These are phyloP conservation scores for Cynopterus brachyotis DNA, from an alignment of 2,113 vertebrate species.

Conservation along the genomic window DNA sequence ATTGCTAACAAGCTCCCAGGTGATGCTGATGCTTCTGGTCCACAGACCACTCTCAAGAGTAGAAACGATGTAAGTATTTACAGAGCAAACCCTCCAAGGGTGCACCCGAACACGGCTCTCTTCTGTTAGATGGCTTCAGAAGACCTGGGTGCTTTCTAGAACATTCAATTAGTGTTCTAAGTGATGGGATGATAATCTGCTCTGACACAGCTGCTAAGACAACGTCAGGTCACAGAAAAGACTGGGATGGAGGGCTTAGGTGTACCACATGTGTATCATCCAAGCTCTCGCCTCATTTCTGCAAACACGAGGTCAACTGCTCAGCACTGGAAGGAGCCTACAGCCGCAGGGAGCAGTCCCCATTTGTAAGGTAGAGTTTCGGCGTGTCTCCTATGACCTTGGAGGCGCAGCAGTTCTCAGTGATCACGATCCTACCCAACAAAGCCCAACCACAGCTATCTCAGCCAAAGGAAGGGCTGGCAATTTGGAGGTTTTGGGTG, in stretches of 20 bases:
- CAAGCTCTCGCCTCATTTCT: not conserved
- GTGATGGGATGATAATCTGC: not conserved
- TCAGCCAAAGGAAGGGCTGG: too few species aligned
- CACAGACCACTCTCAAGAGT: not conserved
- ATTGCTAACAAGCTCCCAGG: not conserved
- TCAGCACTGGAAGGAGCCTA: not conserved
- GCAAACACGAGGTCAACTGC: not conserved
- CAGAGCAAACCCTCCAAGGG: not conserved
- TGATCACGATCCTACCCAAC: not conserved
- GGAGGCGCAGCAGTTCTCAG: not conserved
- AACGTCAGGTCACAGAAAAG: not conserved
- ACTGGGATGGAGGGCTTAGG: not conserved
- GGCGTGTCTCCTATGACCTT: not conserved
- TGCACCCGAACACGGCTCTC: too few species aligned
- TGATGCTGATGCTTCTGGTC: not conserved
- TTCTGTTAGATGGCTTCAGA: not conserved
- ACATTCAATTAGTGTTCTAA: not conserved
- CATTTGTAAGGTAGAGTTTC: not conserved
- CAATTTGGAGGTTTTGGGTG: not conserved
- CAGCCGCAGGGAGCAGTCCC: not conserved
- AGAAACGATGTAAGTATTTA: not conserved
- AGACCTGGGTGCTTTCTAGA: not conserved
- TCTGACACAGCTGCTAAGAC: not conserved
- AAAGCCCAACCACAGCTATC: not conserved
- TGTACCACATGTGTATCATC: accelerated